Evolutionary conservation across 2,797 vertebrate genomes (phyloP), one percentile per base, ranked within the genome.

Genomic region (Molossus molossus): DNA sequence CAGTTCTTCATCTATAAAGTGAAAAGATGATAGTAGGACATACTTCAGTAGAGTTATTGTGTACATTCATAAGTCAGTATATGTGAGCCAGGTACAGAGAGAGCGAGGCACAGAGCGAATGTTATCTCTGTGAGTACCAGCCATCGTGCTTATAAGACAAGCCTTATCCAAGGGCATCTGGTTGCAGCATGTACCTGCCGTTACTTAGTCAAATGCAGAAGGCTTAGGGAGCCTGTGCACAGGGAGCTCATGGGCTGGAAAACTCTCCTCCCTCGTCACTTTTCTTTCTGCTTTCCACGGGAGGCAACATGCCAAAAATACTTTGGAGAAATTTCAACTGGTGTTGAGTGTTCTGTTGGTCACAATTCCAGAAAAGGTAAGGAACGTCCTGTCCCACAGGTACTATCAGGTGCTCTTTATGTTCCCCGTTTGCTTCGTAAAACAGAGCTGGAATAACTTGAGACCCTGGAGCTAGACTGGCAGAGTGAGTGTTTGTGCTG

Each of bases 251-350:
- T 15, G 40, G 40, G 40, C 50, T 65, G 33, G 23, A 87, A 45
- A 83, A 33, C 48, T 85, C 84, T 18, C 27, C 7, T 84, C 20
- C 69, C 64, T 77, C 17, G 1, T 50, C 77, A 6, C 12, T 70
- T 58, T 27, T 58, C 15, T 27, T 40, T 17, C 7, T 67, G 14
- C 14, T 83, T 17, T 67, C 40, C 62, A 75, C 33, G 29, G 15
- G n/a, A 77, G 20, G 12, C 96, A 75, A 53, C 6, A 20, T 50
- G 23, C 37, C 53, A 86, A 21, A 83, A 58, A 87, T 27, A 45
- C 80, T 95, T 53, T 90, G 65, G 65, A 93, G 69, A 87, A 75
- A 37, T 90, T 90, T 96, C 85, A 95, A 23, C 12, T 79, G 87
- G 45, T 15, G 11, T 90, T 76, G 77, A 93, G 9, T 82, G 33